Evolutionary conservation across 2,888 invertebrate species (phyloP), one percentile per base, ranked within the genome.

Genomic region (Idaea biselata): DNA sequence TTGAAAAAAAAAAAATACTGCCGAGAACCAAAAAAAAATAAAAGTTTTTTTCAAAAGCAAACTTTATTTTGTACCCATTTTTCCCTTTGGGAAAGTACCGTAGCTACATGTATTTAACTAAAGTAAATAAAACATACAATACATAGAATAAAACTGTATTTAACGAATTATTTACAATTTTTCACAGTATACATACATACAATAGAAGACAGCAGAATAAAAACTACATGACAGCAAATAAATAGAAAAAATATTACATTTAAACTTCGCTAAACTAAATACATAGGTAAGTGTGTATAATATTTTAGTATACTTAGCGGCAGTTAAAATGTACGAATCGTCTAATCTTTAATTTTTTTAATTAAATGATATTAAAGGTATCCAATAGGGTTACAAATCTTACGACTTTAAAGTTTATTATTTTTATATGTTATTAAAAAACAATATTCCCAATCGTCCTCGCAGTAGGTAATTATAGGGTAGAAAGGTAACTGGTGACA

Each of bases 121-220:
- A 25, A 25, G 25, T 25, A 16, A 8, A 56, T 17, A 58, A 60
- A 55, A 25, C 54, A 11, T n/a, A 58, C 61, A 58, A 14, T 58
- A 60, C 60, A 62, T 44, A 60, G 18, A 8, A 18, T 58, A 60
- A 61, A 76, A 76, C 33, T 77, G 76, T 25, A 63, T 68, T 78
- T 80, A 62, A 71, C 61, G 56, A 44, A 44, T 44, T 44, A 44
- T 44, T 44, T 44, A 44, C 44, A 44, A 14, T 44, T 44, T 44
- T 44, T 44, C 44, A 44, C 44, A 44, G 25, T 25, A 25, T 25
- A 25, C 25, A 25, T 25, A 25, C 25, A 44, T 44, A 44, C 11
- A 32, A 11, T 33, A 33, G 44, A 44, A 44, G 11, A 44, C 11
- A 44, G 44, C 44, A 44, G 44, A 44, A 11, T 8, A 44, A 44